Conservation (phyloP, 2,888 invertebrate species). For the Aplocera efformata region DNA sequence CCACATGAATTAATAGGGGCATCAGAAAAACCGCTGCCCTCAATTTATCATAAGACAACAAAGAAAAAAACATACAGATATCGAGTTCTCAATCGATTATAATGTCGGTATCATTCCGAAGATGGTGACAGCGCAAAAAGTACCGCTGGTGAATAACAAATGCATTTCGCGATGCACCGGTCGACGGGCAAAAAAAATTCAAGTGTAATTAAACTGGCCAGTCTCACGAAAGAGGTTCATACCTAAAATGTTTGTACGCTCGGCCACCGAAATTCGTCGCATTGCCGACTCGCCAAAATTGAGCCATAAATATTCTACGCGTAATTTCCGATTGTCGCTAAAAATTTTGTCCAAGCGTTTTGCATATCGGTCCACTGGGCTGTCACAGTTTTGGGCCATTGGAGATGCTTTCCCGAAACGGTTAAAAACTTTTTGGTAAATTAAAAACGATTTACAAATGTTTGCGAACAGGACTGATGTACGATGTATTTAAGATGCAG, state of each 20-base stretch:
- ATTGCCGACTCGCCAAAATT: slow-evolving; percentile 60
- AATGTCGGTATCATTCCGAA: slow-evolving; percentile 45
- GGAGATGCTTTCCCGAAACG: slow-evolving; percentile 23
- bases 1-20: slow-evolving; percentile 20
- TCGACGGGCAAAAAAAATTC: slow-evolving; percentile 47
- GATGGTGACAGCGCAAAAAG: slow-evolving; percentile 68
- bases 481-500: no score
- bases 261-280: slow-evolving; percentile 53
- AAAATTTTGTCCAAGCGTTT: slow-evolving; percentile 41
- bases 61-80: slow-evolving; percentile 27
- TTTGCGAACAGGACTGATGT: slow-evolving; percentile 4
- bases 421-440: slow-evolving; percentile 16
- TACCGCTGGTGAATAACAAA: slow-evolving; percentile 70
- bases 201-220: slow-evolving; percentile 62
- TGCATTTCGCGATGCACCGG: slow-evolving; percentile 54
- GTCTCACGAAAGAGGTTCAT: slow-evolving; percentile 49
- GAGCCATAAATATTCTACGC: slow-evolving; percentile 74
- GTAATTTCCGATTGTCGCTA: slow-evolving; percentile 59
- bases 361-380: slow-evolving; percentile 52
- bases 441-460: slow-evolving; percentile 20
- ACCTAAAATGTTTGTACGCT: slow-evolving; percentile 47
- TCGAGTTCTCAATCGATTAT: slow-evolving; percentile 42
- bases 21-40: slow-evolving; percentile 21
- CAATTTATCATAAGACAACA: slow-evolving; percentile 29
- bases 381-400: slow-evolving; percentile 31